Evolutionary conservation across 2,888 invertebrate genomes (phyloP), one percentile per base, ranked within the genome.

Genomic region (Clanis bilineata): DNA sequence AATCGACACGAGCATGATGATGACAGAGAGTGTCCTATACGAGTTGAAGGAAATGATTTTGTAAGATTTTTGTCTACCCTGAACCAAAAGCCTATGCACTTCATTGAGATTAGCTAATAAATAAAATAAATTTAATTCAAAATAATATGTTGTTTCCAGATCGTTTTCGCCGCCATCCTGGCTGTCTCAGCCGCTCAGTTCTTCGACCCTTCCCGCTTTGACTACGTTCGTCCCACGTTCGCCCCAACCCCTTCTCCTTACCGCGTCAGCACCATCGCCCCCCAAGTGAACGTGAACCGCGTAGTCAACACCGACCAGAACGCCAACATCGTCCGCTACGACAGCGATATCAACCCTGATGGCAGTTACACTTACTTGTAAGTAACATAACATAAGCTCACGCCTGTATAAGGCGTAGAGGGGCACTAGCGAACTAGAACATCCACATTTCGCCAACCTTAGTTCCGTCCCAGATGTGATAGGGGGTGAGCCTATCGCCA

Each of bases 321-420:
- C 54, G 84, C 86, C 10, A 61, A 73, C 51, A 90, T 79, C 58
- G 61, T 93, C 54, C 87, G 76, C 63, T 85, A 74, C 68, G 86
- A 81, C 38, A 90, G 88, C 62, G 93, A 93, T 3, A 74, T 88
- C 62, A 85, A 85, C 70, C 90, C 91, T 57, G 93, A 94, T 64
- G 94, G 94, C 67, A 86, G 85, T 69, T 94, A 90, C 85, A 80
- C 71, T 74, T 93, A 93, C 81, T 86, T 77, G 94, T 94, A 76
- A 90, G 89, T 86, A 63, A n/a, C n/a, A n/a, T n/a, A n/a, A n/a
- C n/a, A n/a, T n/a, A n/a, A n/a, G n/a, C n/a, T n/a, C n/a, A n/a
- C n/a, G n/a, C n/a, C n/a, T n/a, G n/a, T n/a, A n/a, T n/a, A n/a
- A n/a, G n/a, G n/a, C n/a, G n/a, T n/a, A n/a, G n/a, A n/a, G n/a